A percentile compares a stretch with the other conserved stretches of the same genome.
phyloP scores from a whole-genome alignment of 2,888 invertebrate genomes.

The Lysandra coridon region DNA sequence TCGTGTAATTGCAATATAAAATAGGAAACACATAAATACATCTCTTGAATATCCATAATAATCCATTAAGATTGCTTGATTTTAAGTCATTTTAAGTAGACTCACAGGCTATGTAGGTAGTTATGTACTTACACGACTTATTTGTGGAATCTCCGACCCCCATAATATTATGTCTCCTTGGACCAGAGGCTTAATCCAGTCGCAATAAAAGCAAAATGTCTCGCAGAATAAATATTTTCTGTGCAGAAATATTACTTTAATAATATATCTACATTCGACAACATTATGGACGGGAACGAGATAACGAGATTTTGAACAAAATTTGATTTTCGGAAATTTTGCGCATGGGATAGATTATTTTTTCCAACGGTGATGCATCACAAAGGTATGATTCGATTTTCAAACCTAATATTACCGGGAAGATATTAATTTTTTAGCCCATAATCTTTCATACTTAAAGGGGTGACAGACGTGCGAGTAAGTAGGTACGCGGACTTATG shows the following conservation, averaged over 20 bases:
- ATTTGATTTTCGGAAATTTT: slow-evolving; percentile 69
- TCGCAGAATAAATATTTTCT: background rate
- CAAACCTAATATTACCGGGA: background rate
- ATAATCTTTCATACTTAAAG: too few species aligned
- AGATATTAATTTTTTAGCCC: too few species aligned
- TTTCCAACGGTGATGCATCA: slow-evolving; percentile 47
- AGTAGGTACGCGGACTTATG: too few species aligned
- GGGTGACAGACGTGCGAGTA: too few species aligned
- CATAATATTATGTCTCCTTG: background rate
- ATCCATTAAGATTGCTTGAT: too few species aligned
- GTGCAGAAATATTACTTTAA: background rate
- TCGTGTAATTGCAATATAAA: too few species aligned
- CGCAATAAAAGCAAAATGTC: background rate
- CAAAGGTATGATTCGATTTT: slow-evolving; percentile 46
- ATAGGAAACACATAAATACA: too few species aligned
- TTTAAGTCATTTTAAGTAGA: too few species aligned
- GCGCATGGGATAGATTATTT: slow-evolving; percentile 59
- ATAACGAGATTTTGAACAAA: slow-evolving; percentile 68
- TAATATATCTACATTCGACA: slow-evolving; percentile 49
- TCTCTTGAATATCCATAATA: too few species aligned
- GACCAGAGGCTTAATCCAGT: background rate
- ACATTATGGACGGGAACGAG: slow-evolving; percentile 56
- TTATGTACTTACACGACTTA: background rate
- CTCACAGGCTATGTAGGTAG: too few species aligned
- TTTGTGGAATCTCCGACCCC: background rate